Evolutionary conservation across 2,797 vertebrate species (phyloP), one percentile per base, ranked within the genome.

Genomic region (Rhinogobio ventralis): DNA sequence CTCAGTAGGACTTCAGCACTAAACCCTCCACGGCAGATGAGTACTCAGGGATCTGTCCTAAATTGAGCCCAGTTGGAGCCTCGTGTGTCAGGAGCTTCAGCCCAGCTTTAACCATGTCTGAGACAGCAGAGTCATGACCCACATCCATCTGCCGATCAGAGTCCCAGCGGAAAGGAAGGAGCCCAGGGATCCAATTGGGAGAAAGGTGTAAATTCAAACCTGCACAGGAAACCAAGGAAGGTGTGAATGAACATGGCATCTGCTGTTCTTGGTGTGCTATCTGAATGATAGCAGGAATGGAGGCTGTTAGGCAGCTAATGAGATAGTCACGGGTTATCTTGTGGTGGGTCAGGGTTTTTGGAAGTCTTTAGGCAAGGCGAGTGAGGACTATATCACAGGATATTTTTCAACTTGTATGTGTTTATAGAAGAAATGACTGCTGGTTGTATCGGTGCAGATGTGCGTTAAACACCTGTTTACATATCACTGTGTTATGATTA

Each of bases 131-230:
- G 81, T 74, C 69, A 74, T 80, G 76, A 67, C 57, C 81, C 55
- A 20, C 81, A 84, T 87, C 51, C 62, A 53, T 84, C 71, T 51
- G 62, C 51, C 51, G 71, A 83, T 67, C 20, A 57, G 39, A 67
- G 33, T 62, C 49, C 11, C 28, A 15, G 76, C 1, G 78, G 36
- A 25, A 28, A 51, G 28, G 17, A 39, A 62, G 25, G 25, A 57
- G 53, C 6, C 36, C 69, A 46, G 57, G 73, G 72, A 13, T 64
- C 7, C 30, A 51, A 72, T 33, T 42, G 5, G 20, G 49, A 64
- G 66, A 51, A 72, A 85, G 72, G 83, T 84, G 82, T 69, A 23
- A 68, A 76, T 83, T 57, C 46, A 49, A 28, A 83, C 25, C 72
- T n/a, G 72, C 7, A 2, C 42, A 10, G 72, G 30, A 83, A 66